Percentiles rank a stretch among this genome's conserved stretches.
phyloP scores from a whole-genome alignment of 1,140 invertebrate genomes.

The Pentalonia nigronervosa region DNA sequence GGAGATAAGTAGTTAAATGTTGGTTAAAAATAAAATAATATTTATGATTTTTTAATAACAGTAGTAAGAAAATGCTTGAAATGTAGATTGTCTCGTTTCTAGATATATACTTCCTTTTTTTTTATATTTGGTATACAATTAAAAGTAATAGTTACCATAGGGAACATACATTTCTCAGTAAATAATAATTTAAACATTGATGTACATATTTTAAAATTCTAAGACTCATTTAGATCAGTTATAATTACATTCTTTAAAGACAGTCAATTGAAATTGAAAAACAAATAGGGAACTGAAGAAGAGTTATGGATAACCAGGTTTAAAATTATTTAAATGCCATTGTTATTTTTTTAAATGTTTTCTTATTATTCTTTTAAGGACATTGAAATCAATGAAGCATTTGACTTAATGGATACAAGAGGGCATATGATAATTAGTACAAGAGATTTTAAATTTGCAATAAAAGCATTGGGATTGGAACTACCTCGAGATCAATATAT shows the following conservation, averaged over 20 bases:
- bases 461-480: slow-evolving; percentile 43
- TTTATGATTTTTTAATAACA: background rate
- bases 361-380: slow-evolving; percentile 1
- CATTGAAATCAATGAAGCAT: slow-evolving; percentile 44
- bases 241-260: background rate
- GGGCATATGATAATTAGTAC: background rate
- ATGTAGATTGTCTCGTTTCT: background rate
- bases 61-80: too few species aligned
- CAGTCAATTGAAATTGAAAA: background rate
- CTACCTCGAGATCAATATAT: slow-evolving; percentile 29
- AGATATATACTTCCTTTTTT: background rate
- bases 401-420: slow-evolving; percentile 27
- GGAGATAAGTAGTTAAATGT: too few species aligned
- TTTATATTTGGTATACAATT: background rate
- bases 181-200: background rate
- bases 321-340: background rate
- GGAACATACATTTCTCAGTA: background rate
- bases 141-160: background rate
- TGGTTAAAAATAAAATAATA: background rate
- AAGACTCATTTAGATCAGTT: background rate
- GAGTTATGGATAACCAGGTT: background rate
- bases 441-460: slow-evolving; percentile 37
- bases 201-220: background rate
- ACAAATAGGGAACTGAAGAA: background rate
- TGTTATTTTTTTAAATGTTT: background rate